Percentiles rank a stretch among this genome's conserved stretches.
Evolutionary conservation across 2,797 vertebrate genomes (phyloP).

Genomic region (Spatula clypeata): DNA sequence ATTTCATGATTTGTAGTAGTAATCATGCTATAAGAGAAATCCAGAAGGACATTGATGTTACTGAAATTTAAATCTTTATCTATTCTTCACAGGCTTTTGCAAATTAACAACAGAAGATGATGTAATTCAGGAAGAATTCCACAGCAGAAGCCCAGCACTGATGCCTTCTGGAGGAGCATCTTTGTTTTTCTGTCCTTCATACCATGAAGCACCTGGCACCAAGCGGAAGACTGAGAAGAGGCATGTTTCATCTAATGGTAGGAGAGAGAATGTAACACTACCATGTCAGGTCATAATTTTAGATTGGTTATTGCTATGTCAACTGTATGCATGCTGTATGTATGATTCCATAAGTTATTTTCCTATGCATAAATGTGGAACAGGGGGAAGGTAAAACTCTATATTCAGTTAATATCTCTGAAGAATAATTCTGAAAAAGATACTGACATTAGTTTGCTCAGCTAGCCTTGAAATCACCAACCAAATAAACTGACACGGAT

Average conservation of each 20-base stretch:
- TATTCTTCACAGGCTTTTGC: not conserved
- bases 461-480: not conserved
- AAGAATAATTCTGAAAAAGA: not conserved
- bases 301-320: not conserved
- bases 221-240: not conserved
- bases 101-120: not conserved
- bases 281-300: not conserved
- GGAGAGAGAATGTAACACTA: not conserved
- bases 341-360: not conserved
- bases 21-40: not conserved
- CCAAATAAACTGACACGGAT: not conserved
- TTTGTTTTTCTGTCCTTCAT: not conserved
- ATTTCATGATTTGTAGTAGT: not conserved
- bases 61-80: not conserved
- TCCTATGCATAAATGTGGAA: not conserved
- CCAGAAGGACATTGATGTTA: not conserved
- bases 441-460: not conserved
- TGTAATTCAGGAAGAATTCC: not conserved
- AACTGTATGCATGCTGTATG: not conserved
- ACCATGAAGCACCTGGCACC: not conserved
- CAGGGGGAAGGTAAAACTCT: not conserved
- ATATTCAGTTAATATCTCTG: not conserved
- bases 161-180: not conserved
- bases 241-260: not conserved
- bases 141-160: not conserved